Evolutionary conservation across 1,140 invertebrate species (phyloP).

Genomic region (Calliphora vicina): DNA sequence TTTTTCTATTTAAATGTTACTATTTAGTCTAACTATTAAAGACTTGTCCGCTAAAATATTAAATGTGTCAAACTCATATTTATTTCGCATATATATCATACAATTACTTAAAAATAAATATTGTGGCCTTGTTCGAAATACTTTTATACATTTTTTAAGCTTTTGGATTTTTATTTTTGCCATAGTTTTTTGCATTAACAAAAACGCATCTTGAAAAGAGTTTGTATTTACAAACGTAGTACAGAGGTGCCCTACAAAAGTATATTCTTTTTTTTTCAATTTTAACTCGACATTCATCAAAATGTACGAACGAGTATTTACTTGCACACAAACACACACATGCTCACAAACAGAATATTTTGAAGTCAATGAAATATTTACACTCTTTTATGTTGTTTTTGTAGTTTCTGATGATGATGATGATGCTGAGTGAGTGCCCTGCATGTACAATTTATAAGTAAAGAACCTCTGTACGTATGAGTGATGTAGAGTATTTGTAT

Average conservation of each 20-base stretch:
- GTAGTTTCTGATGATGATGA: not conserved
- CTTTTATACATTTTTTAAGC: not conserved
- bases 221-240: not conserved
- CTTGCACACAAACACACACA: not conserved
- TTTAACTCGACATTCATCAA: not conserved
- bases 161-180: not conserved
- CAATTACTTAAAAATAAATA: not conserved
- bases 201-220: not conserved
- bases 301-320: not conserved
- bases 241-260: not conserved
- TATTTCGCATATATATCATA: no score
- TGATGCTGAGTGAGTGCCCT: not conserved
- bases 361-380: slow-evolving; percentile 16
- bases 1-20: no score
- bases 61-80: not conserved
- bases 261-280: not conserved
- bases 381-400: not conserved
- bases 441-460: not conserved
- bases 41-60: not conserved
- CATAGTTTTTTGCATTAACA: not conserved
- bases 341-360: not conserved
- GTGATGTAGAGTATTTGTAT: not conserved
- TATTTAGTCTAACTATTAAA: no score
- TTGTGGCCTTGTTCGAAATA: not conserved
- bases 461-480: no score